phyloP scores from a whole-genome alignment of 2,113 vertebrate species.

The Crotophaga sulcirostris region DNA sequence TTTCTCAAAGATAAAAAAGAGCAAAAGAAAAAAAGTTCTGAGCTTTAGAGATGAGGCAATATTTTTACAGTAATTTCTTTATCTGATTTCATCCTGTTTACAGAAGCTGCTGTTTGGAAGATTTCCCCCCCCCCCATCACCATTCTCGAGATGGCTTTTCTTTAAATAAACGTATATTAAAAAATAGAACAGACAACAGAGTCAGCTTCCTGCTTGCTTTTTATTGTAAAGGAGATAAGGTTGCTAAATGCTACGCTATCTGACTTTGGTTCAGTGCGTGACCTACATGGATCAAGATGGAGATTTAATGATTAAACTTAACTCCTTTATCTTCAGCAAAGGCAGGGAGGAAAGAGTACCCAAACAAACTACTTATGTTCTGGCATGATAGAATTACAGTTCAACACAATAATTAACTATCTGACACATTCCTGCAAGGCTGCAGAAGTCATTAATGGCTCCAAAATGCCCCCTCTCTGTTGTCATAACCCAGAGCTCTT shows the following conservation, averaged over 20 bases:
- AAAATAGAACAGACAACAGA: slow-evolving; percentile 11
- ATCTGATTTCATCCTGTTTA: slow-evolving; percentile 82
- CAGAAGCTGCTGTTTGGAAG: slow-evolving; percentile 73
- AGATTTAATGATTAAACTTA: slow-evolving; percentile 65
- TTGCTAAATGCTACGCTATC: slow-evolving; percentile 27
- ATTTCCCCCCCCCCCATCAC: neutral
- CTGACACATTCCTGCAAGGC: slow-evolving; percentile 69
- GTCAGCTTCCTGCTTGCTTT: slow-evolving; percentile 9
- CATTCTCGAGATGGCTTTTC: slow-evolving; percentile 41
- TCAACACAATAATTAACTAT: slow-evolving; percentile 75
- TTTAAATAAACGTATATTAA: slow-evolving; percentile 61
- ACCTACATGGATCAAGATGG: slow-evolving; percentile 66
- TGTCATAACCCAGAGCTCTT: slow-evolving; percentile 45
- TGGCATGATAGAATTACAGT: slow-evolving; percentile 53
- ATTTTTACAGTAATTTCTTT: slow-evolving; percentile 81
- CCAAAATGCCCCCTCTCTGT: slow-evolving; percentile 49
- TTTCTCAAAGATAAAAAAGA: slow-evolving; percentile 89
- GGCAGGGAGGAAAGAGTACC: slow-evolving; percentile 5
- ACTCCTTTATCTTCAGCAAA: slow-evolving; percentile 65
- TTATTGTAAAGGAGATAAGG: slow-evolving; percentile 7
- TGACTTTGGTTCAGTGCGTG: slow-evolving; percentile 43
- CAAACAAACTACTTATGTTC: slow-evolving; percentile 55
- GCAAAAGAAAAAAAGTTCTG: slow-evolving; percentile 72
- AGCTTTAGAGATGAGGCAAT: slow-evolving; percentile 78
- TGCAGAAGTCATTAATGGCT: slow-evolving; percentile 66